Evolutionary conservation across 2,888 invertebrate genomes (phyloP), one percentile per base, ranked within the genome.

Genomic region (Papilio gigon): DNA sequence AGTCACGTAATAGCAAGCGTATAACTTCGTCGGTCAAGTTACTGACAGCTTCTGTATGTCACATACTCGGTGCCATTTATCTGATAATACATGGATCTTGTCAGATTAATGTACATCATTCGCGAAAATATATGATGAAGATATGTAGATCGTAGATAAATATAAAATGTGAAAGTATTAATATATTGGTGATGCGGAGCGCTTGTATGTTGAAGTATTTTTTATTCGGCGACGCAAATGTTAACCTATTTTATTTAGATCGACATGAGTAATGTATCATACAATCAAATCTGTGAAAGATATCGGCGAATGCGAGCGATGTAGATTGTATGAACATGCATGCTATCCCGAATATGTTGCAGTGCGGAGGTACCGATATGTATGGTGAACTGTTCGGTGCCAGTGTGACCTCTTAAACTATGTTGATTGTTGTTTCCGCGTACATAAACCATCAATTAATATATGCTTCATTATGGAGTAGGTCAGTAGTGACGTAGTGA

Each of bases 161-260:
- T 20, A 44, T 4, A 44, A 22, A 5, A 25, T 27, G 6, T 50
- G 14, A 50, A 50, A 50, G 11, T 20, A 20, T 22, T 27, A 8
- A n/a, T 27, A 25, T 12, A 22, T 30, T n/a, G 3, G 27, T 17
- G 27, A 30, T 17, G 8, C 3, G 8, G 30, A 30, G 12, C 30
- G 1, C 30, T 53, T 30, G 22, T 53, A 4, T 53, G 9, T 30
- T 1, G 8, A 30, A 6, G n/a, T 50, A 6, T 27, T 27, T 14
- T 53, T 53, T n/a, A 30, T 2, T 30, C 30, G 27, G 53, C 27
- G 27, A 27, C 2, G 30, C 6, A n/a, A n/a, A 53, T 4, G 53
- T 56, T 56, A 56, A 30, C 30, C n/a, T 27, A 56, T 30, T 56
- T 56, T 56, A 56, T 56, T 30, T 30, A 30, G n/a, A 56, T 56